Base-by-base conservation (phyloP, 2,888 invertebrate species). In the Antitype chi region DNA sequence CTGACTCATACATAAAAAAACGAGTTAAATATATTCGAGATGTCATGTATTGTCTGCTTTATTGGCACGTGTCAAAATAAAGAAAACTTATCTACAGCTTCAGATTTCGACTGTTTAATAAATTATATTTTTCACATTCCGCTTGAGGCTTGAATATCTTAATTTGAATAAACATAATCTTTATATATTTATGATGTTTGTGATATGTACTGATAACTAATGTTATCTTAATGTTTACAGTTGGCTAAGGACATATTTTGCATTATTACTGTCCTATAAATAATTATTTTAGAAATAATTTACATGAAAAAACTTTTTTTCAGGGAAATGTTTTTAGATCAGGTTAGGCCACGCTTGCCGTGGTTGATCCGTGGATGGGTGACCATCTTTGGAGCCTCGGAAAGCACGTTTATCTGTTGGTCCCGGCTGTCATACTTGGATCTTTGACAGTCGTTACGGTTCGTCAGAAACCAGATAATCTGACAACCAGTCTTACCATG, bases 181-280 rank as follows among this genome's bases (percentile, higher is more conserved):
- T 79, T 59, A 43, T 80, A 83, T 62, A 67, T 80, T 82, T 80
- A 76, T 69, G 59, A 81, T 81, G 67, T 64, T 57, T 71, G 63
- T 68, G 84, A 80, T 84, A 83, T 57, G 15, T 63, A 53, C 25
- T 64, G 80, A 76, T 72, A 73, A 38, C 11, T 52, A 20, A 20
- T 66, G 67, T 68, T 84, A 83, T 84, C 73, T 68, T n/a, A 57
- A 0, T 57, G 52, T 38, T 70, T 66, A 38, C 17, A 62, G 32
- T 32, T 62, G n/a, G 38, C 47, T 53, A 9, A 28, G 25, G 20
- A 78, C 20, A 60, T 70, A 28, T 74, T 78, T 62, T 74, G 32
- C 49, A 69, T 64, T 17, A 25, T 38, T 47, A 43, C 23, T 71
- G 38, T 57, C 2, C 17, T 38, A 43, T 11, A 32, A 47, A 28